A percentile compares a stretch with the other conserved stretches of the same genome.
Evolutionary conservation across 2,113 vertebrate genomes (phyloP).

Genomic region (Mustela lutreola): DNA sequence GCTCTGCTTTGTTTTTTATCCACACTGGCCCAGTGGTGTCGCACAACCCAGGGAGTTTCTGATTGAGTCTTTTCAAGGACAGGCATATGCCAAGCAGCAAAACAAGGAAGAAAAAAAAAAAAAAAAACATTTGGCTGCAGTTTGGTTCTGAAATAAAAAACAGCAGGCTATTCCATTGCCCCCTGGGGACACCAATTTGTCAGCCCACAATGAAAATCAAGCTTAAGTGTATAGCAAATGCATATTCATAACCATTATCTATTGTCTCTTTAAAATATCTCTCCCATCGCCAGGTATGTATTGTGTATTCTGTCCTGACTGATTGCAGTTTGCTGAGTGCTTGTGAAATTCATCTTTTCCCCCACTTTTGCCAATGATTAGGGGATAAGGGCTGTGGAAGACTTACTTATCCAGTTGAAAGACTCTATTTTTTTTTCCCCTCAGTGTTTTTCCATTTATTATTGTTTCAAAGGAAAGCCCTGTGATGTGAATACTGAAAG

Average conservation of each 20-base stretch:
- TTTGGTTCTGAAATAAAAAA: constrained; percentile 53
- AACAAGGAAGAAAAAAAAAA: neutral
- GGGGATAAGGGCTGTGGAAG: neutral
- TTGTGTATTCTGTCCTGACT: constrained; percentile 27
- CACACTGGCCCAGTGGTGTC: neutral
- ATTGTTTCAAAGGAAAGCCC: constrained; percentile 65
- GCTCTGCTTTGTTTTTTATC: neutral
- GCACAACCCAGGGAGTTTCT: neutral
- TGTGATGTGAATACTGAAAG: constrained; percentile 63
- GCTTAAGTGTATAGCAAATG: constrained; percentile 41
- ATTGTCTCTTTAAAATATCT: neutral
- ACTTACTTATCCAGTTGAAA: constrained; percentile 54
- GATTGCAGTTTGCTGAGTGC: neutral
- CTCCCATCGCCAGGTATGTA: neutral
- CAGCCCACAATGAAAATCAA: constrained; percentile 67
- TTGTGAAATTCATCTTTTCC: constrained; percentile 10
- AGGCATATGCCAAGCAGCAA: constrained; percentile 32
- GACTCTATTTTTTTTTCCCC: neutral
- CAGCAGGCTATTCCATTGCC: neutral
- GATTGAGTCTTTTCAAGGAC: constrained; percentile 30
- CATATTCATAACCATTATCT: constrained; percentile 60
- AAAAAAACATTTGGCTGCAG: neutral
- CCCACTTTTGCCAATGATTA: constrained; percentile 49
- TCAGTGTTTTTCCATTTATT: constrained; percentile 41
- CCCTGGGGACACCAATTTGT: constrained; percentile 51